phyloP scores from a whole-genome alignment of 2,113 vertebrate genomes.

The Elaphurus davidianus region DNA sequence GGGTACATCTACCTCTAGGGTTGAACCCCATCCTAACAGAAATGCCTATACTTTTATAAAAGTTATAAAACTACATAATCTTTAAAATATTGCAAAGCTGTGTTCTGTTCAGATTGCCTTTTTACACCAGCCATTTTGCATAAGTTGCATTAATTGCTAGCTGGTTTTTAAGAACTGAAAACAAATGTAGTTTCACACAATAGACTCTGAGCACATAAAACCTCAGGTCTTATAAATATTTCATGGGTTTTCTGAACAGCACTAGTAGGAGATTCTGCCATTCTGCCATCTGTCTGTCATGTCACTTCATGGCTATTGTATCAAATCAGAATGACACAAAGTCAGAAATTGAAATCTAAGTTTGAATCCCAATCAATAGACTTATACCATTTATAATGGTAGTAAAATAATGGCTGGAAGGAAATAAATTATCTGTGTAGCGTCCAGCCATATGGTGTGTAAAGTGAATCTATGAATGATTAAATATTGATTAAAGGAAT shows the following conservation, averaged over 20 bases:
- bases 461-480: neutral
- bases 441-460: neutral
- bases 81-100: neutral
- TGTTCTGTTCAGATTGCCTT: neutral
- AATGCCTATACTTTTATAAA: neutral
- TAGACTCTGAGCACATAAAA: neutral
- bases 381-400: neutral
- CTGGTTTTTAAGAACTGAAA: neutral
- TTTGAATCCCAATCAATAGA: neutral
- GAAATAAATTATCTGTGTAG: neutral
- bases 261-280: neutral
- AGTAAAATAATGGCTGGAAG: neutral
- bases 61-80: neutral
- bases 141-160: neutral
- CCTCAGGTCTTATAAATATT: neutral
- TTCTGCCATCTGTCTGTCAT: neutral
- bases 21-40: neutral
- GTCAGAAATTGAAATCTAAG: neutral
- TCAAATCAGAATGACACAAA: neutral
- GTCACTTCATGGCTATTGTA: neutral
- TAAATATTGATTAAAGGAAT: neutral
- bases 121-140: neutral
- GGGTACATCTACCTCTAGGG: neutral
- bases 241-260: neutral
- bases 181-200: neutral